These are phyloP conservation scores for Hyles vespertilio DNA, from an alignment of 1,140 invertebrate species.

Conservation along the genomic window DNA sequence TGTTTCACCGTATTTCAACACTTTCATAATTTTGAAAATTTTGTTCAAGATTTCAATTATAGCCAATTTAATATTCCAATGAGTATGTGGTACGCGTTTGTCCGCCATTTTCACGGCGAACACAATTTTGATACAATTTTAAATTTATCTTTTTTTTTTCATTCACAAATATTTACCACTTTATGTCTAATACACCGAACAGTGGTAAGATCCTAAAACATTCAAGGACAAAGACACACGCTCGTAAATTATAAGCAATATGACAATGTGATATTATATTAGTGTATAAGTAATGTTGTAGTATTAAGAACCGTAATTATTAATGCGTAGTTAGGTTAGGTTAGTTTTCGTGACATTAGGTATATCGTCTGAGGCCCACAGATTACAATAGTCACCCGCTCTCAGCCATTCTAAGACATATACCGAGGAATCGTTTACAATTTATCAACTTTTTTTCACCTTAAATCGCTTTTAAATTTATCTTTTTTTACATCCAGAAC, in stretches of 20 bases:
- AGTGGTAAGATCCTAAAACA: constrained; percentile 73
- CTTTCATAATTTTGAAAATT: constrained; percentile 54
- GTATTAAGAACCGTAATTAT: constrained; percentile 74
- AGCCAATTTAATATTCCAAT: constrained; percentile 41
- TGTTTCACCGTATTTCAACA: constrained; percentile 45
- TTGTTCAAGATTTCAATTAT: constrained; percentile 58
- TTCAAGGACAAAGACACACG: constrained; percentile 77
- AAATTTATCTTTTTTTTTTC: constrained; percentile 21
- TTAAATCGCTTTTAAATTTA: constrained; percentile 71
- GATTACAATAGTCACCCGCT: constrained; percentile 71
- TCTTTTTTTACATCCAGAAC: constrained; percentile 75
- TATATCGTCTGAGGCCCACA: constrained; percentile 67
- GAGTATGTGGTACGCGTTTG: constrained; percentile 28
- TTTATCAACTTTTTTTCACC: constrained; percentile 58
- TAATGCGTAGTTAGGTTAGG: constrained; percentile 71
- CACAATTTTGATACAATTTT: constrained; percentile 53
- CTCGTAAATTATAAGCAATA: constrained; percentile 77
- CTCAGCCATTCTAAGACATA: constrained; percentile 66
- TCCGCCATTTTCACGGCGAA: constrained; percentile 21
- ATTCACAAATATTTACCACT: constrained; percentile 49
- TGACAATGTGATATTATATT: constrained; percentile 75
- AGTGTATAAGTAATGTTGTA: constrained; percentile 68
- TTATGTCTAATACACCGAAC: constrained; percentile 73
- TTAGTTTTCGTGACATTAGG: constrained; percentile 59
- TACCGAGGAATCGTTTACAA: constrained; percentile 69